Conservation (phyloP, 1,140 invertebrate genomes). For the Papilio glaucus region DNA sequence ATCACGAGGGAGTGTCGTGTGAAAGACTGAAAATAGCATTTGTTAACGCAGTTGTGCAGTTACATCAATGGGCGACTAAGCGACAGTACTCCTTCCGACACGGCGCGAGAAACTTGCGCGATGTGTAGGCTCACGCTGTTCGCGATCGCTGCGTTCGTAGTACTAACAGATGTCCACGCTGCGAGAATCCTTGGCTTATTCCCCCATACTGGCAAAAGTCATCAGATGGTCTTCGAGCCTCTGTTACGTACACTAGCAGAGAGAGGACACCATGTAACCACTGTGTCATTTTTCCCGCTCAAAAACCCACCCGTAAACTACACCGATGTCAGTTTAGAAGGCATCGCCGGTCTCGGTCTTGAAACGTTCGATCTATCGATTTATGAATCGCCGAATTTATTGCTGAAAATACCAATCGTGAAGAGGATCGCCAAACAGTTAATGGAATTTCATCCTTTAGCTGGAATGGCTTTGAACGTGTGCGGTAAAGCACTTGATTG, state of each 20-base stretch:
- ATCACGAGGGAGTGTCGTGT: slow-evolving; percentile 27
- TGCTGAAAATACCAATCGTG: slow-evolving; percentile 49
- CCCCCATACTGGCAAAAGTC: slow-evolving; percentile 87
- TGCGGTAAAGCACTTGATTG: slow-evolving; percentile 74
- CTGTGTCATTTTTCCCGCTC: slow-evolving; percentile 84
- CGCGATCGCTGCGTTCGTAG: slow-evolving; percentile 43
- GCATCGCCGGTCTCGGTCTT: slow-evolving; percentile 56
- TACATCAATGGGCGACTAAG: neutral
- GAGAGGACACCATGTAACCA: slow-evolving; percentile 87
- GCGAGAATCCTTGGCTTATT: slow-evolving; percentile 85
- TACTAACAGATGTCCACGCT: slow-evolving; percentile 39
- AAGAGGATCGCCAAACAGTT: slow-evolving; percentile 52
- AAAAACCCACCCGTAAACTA: slow-evolving; percentile 67
- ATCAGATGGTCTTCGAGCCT: slow-evolving; percentile 87
- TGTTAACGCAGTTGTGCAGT: slow-evolving; percentile 27
- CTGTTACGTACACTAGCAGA: slow-evolving; percentile 84
- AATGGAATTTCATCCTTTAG: slow-evolving; percentile 54
- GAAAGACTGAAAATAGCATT: slow-evolving; percentile 48
- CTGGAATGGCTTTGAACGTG: slow-evolving; percentile 60
- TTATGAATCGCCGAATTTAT: slow-evolving; percentile 54
- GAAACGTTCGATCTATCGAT: slow-evolving; percentile 61
- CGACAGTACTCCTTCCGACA: slow-evolving; percentile 47
- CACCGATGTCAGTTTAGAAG: slow-evolving; percentile 67
- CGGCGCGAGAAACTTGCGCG: slow-evolving; percentile 45
- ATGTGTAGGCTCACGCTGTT: slow-evolving; percentile 51